These are phyloP conservation scores for Corticium candelabrum DNA, from an alignment of 37 sponge, comb jelly and placozoan species.

Conservation along the genomic window DNA sequence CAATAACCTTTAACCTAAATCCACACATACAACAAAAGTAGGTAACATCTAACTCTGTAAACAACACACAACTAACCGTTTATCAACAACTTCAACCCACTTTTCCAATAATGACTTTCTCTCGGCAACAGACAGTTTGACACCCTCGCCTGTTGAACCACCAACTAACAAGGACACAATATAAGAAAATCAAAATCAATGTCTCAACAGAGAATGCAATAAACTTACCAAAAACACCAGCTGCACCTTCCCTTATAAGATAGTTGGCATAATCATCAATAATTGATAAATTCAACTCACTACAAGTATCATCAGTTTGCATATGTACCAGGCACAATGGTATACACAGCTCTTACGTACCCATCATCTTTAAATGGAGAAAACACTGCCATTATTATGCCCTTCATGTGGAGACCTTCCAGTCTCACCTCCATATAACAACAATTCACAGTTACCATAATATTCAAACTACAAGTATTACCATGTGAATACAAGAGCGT, in stretches of 20 bases:
- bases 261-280: conserved; percentile 35
- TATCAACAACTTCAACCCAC: conserved; percentile 39
- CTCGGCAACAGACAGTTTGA: conserved; percentile 52
- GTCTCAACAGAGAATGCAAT: background rate
- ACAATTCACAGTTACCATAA: too few relatives aligned
- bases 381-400: too few relatives aligned
- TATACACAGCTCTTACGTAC: too few relatives aligned
- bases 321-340: too few relatives aligned
- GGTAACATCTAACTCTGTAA: background rate
- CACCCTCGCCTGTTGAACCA: conserved; percentile 74
- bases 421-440: too few relatives aligned
- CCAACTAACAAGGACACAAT: conserved; percentile 31
- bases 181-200: background rate
- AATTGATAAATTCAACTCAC: conserved; percentile 52
- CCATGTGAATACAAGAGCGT: too few relatives aligned
- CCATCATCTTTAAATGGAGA: too few relatives aligned
- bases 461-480: too few relatives aligned
- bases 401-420: too few relatives aligned
- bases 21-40: background rate
- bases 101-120: conserved; percentile 51
- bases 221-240: conserved; percentile 57
- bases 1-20: conserved; percentile 47
- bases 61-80: conserved; percentile 30
- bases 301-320: conserved; percentile 8
- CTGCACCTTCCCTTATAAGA: conserved; percentile 35